Percentiles rank a stretch among this genome's conserved stretches.
phyloP scores from a whole-genome alignment of 2,113 vertebrate species.

The Lanius collurio region DNA sequence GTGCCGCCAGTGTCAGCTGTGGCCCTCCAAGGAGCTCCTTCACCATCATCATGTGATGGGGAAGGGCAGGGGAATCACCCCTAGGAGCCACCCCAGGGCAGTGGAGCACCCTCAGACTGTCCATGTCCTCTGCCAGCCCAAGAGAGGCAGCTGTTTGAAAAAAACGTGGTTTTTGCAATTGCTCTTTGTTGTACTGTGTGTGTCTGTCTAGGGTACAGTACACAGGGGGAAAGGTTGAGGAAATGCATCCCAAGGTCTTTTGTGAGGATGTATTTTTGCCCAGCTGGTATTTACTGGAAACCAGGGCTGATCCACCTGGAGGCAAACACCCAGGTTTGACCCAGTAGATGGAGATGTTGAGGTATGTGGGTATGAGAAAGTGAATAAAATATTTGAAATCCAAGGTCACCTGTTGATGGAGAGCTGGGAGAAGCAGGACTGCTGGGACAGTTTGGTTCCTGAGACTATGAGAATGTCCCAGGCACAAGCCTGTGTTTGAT shows the following conservation, averaged over 20 bases:
- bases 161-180: fast-evolving
- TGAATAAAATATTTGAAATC: background rate
- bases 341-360: background rate
- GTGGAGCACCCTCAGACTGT: background rate
- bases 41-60: background rate
- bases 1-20: background rate
- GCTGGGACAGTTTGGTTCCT: background rate
- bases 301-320: background rate
- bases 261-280: background rate
- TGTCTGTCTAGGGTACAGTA: background rate
- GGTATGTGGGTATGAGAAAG: background rate
- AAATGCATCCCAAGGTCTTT: background rate
- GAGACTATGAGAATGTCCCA: background rate
- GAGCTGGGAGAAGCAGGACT: background rate
- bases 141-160: background rate
- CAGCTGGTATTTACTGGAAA: background rate
- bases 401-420: background rate
- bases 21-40: background rate
- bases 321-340: background rate
- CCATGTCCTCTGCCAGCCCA: background rate
- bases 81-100: background rate
- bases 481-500: background rate
- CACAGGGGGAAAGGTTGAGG: background rate
- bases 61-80: background rate
- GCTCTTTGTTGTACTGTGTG: background rate